Evolutionary conservation across 2,888 invertebrate species (phyloP).

Genomic region (Uropetala carovei): DNA sequence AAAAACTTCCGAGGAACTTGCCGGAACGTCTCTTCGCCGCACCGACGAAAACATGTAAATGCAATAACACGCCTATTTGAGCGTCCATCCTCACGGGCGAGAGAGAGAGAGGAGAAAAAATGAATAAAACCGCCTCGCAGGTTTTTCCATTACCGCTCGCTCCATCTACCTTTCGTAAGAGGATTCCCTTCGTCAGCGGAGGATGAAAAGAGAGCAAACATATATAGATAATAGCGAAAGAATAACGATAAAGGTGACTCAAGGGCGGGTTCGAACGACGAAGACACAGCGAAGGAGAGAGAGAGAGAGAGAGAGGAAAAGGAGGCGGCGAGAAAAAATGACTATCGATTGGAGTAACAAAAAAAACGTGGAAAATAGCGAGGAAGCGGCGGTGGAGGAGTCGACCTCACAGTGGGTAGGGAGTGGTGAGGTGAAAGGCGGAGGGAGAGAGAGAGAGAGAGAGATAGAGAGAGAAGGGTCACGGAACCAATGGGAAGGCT

Average conservation of each 20-base stretch:
- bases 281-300: background rate
- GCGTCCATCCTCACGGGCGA: background rate
- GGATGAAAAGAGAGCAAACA: slow-evolving; percentile 32
- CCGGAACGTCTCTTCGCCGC: background rate
- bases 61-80: slow-evolving; percentile 29
- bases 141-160: too few species aligned
- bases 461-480: background rate
- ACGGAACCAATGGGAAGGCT: slow-evolving; percentile 35
- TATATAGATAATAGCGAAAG: slow-evolving; percentile 31
- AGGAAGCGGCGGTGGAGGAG: slow-evolving; percentile 26
- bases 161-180: too few species aligned
- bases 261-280: background rate
- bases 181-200: too few species aligned
- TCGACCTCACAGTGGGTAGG: background rate
- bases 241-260: slow-evolving; percentile 37
- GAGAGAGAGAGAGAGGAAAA: background rate
- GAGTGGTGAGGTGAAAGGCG: background rate
- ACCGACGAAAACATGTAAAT: background rate
- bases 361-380: slow-evolving; percentile 35
- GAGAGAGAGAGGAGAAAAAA: background rate
- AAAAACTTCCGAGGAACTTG: background rate
- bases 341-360: slow-evolving; percentile 49
- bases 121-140: background rate
- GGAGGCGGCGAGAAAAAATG: background rate
- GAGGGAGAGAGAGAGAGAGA: background rate